phyloP scores from a whole-genome alignment of 2,797 vertebrate genomes.

The Toxotes lorentzi region DNA sequence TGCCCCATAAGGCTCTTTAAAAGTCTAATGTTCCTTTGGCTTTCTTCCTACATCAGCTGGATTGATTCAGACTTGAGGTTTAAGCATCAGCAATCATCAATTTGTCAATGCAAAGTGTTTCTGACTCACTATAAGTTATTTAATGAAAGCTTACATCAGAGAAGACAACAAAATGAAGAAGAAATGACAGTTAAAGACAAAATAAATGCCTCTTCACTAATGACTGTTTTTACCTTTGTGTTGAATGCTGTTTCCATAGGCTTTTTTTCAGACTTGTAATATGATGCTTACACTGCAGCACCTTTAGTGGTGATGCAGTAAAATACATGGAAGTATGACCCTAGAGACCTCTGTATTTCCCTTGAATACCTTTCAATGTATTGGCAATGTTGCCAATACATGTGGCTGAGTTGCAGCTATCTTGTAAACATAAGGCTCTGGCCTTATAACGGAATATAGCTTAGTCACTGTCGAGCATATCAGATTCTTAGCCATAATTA shows the following conservation, averaged over 20 bases:
- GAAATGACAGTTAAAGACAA: not conserved
- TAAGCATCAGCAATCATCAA: conserved; percentile 47
- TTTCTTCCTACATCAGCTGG: conserved; percentile 48
- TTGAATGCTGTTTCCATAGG: not conserved
- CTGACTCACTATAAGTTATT: too few species aligned
- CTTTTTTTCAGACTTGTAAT: not conserved
- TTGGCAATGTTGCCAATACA: too few species aligned
- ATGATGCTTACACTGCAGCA: not conserved
- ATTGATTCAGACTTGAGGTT: conserved; percentile 56
- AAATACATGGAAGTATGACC: conserved; percentile 15
- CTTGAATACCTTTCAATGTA: not conserved
- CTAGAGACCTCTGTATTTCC: not conserved
- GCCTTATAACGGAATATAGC: not conserved
- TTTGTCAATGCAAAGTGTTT: conserved; percentile 14
- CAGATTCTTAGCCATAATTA: not conserved
- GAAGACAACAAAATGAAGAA: not conserved
- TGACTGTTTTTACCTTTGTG: not conserved
- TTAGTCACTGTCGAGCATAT: not conserved
- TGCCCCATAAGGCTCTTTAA: conserved; percentile 50
- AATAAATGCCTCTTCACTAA: not conserved
- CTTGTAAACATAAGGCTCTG: not conserved
- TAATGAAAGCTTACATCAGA: conserved; percentile 25
- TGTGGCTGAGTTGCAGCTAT: not conserved
- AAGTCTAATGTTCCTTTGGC: conserved; percentile 37
- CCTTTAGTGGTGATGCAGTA: not conserved